A percentile compares a stretch with the other conserved stretches of the same genome.
phyloP scores from a whole-genome alignment of 2,888 invertebrate species.

The Dascillus cervinus region DNA sequence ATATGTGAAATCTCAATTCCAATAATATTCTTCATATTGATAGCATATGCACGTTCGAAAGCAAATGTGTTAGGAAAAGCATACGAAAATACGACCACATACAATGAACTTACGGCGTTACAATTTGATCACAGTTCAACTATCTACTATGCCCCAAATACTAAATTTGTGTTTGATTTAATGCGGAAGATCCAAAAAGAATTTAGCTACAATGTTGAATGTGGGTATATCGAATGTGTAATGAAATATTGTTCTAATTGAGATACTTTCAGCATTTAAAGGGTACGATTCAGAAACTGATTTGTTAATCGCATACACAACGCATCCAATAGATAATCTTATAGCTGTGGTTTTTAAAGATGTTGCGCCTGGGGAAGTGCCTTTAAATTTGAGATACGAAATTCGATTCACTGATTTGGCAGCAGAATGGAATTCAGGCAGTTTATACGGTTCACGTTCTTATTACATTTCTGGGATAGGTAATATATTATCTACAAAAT shows the following conservation, averaged over 20 bases:
- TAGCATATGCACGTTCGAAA: constrained; percentile 35
- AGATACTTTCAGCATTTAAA: constrained; percentile 27
- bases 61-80: constrained; percentile 31
- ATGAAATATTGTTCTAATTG: too few species aligned
- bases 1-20: constrained; percentile 33
- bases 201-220: constrained; percentile 29
- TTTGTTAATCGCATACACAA: constrained; percentile 25
- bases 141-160: constrained; percentile 30
- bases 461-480: constrained; percentile 12
- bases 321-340: constrained; percentile 15
- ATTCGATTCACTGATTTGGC: constrained; percentile 28
- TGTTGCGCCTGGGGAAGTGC: constrained; percentile 10
- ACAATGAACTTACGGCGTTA: constrained; percentile 21
- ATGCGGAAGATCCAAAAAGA: constrained; percentile 29
- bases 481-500: too few species aligned
- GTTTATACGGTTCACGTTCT: constrained; percentile 13
- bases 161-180: constrained; percentile 27
- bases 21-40: constrained; percentile 31
- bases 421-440: constrained; percentile 26
- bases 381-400: constrained; percentile 28
- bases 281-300: constrained; percentile 26
- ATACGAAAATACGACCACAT: constrained; percentile 27
- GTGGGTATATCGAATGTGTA: too few species aligned
- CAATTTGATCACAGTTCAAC: constrained; percentile 16
- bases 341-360: constrained; percentile 30